These are phyloP conservation scores for Megaceryle torquata DNA, from an alignment of 2,113 vertebrate species.

Conservation along the genomic window DNA sequence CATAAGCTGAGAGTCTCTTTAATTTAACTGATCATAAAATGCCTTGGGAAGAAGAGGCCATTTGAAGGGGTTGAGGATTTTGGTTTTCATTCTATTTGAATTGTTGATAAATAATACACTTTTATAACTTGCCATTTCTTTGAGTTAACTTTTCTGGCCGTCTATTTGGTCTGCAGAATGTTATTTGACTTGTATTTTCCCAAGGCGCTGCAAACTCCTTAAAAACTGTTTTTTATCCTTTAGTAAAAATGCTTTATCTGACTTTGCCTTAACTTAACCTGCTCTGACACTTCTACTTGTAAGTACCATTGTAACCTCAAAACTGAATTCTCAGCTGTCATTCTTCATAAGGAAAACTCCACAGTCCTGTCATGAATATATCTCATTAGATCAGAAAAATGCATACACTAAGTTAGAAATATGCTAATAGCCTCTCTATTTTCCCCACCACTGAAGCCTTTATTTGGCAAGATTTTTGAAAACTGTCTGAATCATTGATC, in stretches of 20 bases:
- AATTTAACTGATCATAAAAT: not conserved
- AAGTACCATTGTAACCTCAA: conserved; percentile 43
- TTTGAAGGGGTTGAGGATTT: not conserved
- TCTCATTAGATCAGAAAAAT: not conserved
- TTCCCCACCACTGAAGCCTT: not conserved
- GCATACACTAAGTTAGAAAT: not conserved
- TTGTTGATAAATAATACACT: not conserved
- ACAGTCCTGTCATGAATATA: not conserved
- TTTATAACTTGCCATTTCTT: not conserved
- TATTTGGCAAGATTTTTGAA: not conserved
- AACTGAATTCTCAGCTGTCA: conserved; percentile 57
- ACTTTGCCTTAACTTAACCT: conserved; percentile 10
- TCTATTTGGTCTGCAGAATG: not conserved
- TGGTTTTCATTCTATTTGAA: not conserved
- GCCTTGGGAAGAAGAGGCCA: not conserved
- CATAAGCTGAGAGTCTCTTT: not conserved
- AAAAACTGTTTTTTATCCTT: not conserved
- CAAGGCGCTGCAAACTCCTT: not conserved
- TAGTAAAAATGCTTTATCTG: not conserved
- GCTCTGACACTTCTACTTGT: conserved; percentile 44
- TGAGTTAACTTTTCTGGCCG: not conserved
- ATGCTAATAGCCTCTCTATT: not conserved
- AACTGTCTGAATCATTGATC: not conserved
- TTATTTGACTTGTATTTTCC: not conserved
- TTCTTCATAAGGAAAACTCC: conserved; percentile 22